Conservation (phyloP, 2,888 invertebrate genomes). For the Cheilosia soror region DNA sequence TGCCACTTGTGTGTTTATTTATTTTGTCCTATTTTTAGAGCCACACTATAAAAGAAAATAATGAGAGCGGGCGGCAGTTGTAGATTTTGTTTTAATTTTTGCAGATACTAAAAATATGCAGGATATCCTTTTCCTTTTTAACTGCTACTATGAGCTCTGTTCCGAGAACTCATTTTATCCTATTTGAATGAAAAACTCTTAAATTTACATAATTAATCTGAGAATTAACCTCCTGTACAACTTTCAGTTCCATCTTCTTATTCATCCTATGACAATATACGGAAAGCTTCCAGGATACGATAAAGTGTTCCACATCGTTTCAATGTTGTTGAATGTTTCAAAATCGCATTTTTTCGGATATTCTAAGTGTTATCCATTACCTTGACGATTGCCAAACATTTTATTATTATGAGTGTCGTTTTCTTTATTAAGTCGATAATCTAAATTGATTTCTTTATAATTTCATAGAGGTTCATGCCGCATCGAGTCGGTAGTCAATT, state of each 20-base stretch:
- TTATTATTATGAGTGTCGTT: background rate
- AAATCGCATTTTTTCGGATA: background rate
- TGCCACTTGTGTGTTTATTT: slow-evolving; percentile 31
- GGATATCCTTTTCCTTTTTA: too few species aligned
- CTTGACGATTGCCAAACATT: background rate
- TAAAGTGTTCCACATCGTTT: background rate
- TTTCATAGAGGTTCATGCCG: slow-evolving; percentile 42
- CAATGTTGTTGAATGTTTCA: background rate
- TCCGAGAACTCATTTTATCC: too few species aligned
- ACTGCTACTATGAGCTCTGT: too few species aligned
- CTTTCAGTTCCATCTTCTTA: too few species aligned
- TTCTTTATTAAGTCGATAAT: background rate
- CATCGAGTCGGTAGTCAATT: slow-evolving; percentile 52
- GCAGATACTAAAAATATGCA: too few species aligned
- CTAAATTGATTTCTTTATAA: background rate
- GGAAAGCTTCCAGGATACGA: too few species aligned
- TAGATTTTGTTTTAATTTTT: slow-evolving; percentile 7
- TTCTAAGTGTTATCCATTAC: background rate
- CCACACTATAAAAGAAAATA: slow-evolving; percentile 4
- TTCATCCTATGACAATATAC: too few species aligned
- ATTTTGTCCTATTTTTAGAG: background rate
- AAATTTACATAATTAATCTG: too few species aligned
- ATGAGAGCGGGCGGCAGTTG: background rate
- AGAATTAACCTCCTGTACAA: too few species aligned
- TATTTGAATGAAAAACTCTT: too few species aligned